phyloP scores from a whole-genome alignment of 1,140 invertebrate genomes.

The Alviniconcha marisindica region DNA sequence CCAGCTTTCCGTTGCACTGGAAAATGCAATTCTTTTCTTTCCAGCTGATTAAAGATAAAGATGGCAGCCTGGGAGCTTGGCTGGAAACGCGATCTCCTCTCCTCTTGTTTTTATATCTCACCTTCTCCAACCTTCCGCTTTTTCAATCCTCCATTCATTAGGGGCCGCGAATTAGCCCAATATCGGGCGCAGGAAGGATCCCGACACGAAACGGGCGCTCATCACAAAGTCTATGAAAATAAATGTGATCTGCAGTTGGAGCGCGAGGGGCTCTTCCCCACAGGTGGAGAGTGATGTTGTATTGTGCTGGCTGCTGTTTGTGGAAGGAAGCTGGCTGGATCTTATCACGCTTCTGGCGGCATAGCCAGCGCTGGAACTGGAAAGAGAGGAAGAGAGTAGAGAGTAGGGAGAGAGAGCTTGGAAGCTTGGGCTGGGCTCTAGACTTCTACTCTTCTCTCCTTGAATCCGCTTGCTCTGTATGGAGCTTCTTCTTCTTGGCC shows the following conservation, averaged over 20 bases:
- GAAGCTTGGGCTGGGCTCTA: too few relatives aligned
- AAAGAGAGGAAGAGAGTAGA: too few relatives aligned
- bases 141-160: constrained; percentile 39
- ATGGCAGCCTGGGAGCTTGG: constrained; percentile 6
- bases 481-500: too few relatives aligned
- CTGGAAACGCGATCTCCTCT: constrained; percentile 1
- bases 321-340: neutral
- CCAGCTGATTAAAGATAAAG: constrained; percentile 27
- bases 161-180: constrained; percentile 20
- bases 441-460: too few relatives aligned
- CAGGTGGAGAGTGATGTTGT: constrained; percentile 25
- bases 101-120: neutral
- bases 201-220: constrained; percentile 25
- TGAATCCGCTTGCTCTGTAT: too few relatives aligned
- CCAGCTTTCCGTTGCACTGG: constrained; percentile 13
- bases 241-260: constrained; percentile 31
- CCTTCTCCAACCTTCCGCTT: constrained; percentile 20
- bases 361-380: too few relatives aligned
- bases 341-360: too few relatives aligned
- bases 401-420: too few relatives aligned
- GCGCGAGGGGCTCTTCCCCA: neutral
- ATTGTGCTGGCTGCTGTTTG: constrained; percentile 13
- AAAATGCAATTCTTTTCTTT: constrained; percentile 30
- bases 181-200: neutral
- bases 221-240: constrained; percentile 37